Conservation (phyloP, 92 coral and sea anemone genomes). For the Heteractis magnifica region DNA sequence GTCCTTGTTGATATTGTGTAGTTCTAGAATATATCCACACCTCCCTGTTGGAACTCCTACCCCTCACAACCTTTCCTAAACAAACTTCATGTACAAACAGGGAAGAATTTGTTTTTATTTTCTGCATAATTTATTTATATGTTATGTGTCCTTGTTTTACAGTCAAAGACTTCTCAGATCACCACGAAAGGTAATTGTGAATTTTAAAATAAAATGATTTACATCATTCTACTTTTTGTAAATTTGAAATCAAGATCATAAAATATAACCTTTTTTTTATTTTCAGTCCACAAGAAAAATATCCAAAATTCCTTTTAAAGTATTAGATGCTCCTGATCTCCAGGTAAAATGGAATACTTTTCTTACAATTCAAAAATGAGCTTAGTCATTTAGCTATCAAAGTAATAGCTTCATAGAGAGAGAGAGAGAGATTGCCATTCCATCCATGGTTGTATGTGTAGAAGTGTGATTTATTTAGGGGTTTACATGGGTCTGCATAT, state of each 20-base stretch:
- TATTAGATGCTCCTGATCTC: slow-evolving; percentile 95
- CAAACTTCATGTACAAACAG: too few relatives aligned
- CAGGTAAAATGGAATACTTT: slow-evolving; percentile 59
- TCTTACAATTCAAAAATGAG: background rate
- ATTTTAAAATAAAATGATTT: background rate
- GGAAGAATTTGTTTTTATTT: background rate
- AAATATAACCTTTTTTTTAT: slow-evolving; percentile 4
- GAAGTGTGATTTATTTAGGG: background rate
- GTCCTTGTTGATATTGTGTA: too few relatives aligned
- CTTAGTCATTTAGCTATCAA: too few relatives aligned
- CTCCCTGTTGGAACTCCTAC: too few relatives aligned
- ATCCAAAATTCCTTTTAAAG: slow-evolving; percentile 98
- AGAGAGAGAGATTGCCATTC: too few relatives aligned
- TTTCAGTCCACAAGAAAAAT: slow-evolving; percentile 93
- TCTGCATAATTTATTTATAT: background rate
- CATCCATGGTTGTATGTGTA: too few relatives aligned
- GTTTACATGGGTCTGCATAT: background rate
- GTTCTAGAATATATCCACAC: too few relatives aligned
- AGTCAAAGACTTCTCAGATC: slow-evolving; percentile 94
- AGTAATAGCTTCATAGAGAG: too few relatives aligned
- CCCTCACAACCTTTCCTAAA: too few relatives aligned
- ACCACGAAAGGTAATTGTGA: slow-evolving; percentile 82
- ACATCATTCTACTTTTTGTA: background rate
- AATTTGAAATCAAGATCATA: background rate
- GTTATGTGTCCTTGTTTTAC: slow-evolving; percentile 9